Evolutionary conservation across 2,888 invertebrate species (phyloP).

Genomic region (Xanthia icteritia): DNA sequence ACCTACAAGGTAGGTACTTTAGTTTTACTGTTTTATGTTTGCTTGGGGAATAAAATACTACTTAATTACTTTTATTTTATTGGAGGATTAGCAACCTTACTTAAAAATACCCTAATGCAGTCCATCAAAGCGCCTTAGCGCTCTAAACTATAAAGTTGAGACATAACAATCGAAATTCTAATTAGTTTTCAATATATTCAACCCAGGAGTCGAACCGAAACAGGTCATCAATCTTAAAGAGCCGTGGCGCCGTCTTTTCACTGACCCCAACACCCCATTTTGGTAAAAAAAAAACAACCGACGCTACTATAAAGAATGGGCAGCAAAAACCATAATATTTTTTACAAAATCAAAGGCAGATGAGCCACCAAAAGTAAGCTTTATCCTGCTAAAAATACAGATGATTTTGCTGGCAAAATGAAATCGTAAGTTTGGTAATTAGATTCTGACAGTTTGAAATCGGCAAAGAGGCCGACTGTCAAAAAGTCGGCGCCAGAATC

Average conservation of each 20-base stretch:
- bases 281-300: slow-evolving; percentile 76
- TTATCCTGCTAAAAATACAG: slow-evolving; percentile 64
- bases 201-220: slow-evolving; percentile 77
- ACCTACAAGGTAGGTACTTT: too few species aligned
- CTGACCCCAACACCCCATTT: slow-evolving; percentile 85
- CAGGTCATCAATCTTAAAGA: slow-evolving; percentile 84
- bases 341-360: slow-evolving; percentile 53
- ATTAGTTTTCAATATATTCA: slow-evolving; percentile 79
- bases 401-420: slow-evolving; percentile 57
- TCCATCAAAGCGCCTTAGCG: slow-evolving; percentile 24
- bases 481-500: slow-evolving; percentile 87
- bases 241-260: slow-evolving; percentile 83
- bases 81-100: slow-evolving; percentile 2
- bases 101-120: slow-evolving; percentile 2
- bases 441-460: slow-evolving; percentile 89
- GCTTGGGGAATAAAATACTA: not conserved
- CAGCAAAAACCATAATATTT: slow-evolving; percentile 81
- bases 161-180: slow-evolving; percentile 71
- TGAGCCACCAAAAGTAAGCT: slow-evolving; percentile 64
- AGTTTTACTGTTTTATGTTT: not conserved
- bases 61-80: not conserved
- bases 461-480: slow-evolving; percentile 89
- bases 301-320: slow-evolving; percentile 86
- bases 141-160: slow-evolving; percentile 57
- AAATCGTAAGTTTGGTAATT: slow-evolving; percentile 81